A percentile compares a stretch with the other conserved stretches of the same genome.
Evolutionary conservation across 2,113 vertebrate genomes (phyloP).

Genomic region (Charadrius vociferus): DNA sequence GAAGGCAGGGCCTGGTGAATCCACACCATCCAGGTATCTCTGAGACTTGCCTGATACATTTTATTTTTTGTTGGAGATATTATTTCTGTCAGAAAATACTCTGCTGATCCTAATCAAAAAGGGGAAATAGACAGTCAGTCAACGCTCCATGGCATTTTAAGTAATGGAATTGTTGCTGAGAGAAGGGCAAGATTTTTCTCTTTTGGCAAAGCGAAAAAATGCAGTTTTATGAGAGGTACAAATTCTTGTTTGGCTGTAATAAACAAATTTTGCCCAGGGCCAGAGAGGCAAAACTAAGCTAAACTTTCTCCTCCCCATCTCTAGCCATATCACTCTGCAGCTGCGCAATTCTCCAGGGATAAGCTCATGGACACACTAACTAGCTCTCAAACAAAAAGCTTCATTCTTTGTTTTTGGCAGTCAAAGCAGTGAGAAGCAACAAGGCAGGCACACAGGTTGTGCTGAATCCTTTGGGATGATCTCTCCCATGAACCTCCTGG

Average conservation of each 20-base stretch:
- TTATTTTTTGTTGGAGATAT: not conserved
- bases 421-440: not conserved
- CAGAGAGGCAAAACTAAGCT: slow-evolving; percentile 15
- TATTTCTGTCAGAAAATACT: not conserved
- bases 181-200: not conserved
- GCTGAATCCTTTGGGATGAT: slow-evolving; percentile 9
- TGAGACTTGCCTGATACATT: not conserved
- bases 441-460: slow-evolving; percentile 41
- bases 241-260: slow-evolving; percentile 8
- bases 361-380: slow-evolving; percentile 49
- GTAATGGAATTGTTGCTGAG: not conserved
- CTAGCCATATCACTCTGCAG: slow-evolving; percentile 43
- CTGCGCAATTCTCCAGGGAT: slow-evolving; percentile 51
- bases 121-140: not conserved
- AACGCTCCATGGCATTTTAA: not conserved
- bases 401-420: slow-evolving; percentile 64
- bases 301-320: slow-evolving; percentile 32
- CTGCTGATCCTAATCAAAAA: not conserved
- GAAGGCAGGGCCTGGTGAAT: not conserved
- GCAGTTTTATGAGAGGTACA: not conserved
- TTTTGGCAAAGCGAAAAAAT: slow-evolving; percentile 2
- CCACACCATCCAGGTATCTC: not conserved
- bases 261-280: slow-evolving; percentile 44
- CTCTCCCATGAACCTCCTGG: slow-evolving; percentile 21
- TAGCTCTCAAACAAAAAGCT: slow-evolving; percentile 46